phyloP scores from a whole-genome alignment of 1,140 invertebrate genomes.

The Aphis craccivora region DNA sequence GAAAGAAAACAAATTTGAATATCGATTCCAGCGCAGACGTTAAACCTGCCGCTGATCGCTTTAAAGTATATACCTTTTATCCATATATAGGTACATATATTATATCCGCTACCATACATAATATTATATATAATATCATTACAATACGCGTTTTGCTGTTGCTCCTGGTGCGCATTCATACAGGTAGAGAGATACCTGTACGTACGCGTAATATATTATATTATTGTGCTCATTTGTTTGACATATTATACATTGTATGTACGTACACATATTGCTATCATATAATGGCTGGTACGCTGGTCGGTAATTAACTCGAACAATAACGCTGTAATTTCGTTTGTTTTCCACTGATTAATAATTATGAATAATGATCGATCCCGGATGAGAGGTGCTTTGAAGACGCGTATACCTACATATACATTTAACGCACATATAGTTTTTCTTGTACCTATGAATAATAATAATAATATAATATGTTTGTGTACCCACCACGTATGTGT shows the following conservation, averaged over 20 bases:
- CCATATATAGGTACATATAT: background rate
- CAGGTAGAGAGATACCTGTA: background rate
- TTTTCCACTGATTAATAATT: conserved; percentile 27
- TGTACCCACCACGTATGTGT: background rate
- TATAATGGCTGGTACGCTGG: background rate
- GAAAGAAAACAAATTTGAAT: background rate
- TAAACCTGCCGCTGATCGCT: background rate
- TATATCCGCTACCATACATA: background rate
- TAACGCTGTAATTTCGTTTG: conserved; percentile 42
- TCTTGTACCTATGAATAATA: background rate
- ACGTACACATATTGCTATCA: background rate
- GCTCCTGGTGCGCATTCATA: background rate
- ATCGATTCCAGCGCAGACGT: background rate
- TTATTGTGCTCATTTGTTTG: conserved; percentile 8
- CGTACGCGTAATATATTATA: background rate
- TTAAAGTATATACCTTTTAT: background rate
- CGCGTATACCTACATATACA: background rate
- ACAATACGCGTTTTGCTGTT: background rate
- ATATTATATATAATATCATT: background rate
- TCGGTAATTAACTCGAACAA: conserved; percentile 40
- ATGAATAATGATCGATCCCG: background rate
- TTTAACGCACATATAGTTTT: background rate
- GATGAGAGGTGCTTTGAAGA: background rate
- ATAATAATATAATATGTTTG: background rate
- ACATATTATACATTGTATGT: background rate